A percentile compares a stretch with the other conserved stretches of the same genome.
Evolutionary conservation across 2,113 vertebrate species (phyloP).

Genomic region (Lophotis ruficrista): DNA sequence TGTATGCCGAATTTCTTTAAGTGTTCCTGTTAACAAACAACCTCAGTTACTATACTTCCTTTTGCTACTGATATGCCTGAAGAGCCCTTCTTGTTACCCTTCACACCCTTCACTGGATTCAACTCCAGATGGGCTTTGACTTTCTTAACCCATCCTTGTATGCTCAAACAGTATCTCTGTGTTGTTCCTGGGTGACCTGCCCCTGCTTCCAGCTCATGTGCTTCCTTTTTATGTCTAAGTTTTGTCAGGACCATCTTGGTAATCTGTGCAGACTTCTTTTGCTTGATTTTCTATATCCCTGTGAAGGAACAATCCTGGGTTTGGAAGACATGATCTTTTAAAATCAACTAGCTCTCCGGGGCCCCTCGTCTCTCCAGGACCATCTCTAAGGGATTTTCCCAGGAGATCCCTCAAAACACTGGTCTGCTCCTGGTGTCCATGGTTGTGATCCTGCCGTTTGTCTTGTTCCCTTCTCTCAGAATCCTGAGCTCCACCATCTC

Average conservation of each 20-base stretch:
- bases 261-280: not conserved
- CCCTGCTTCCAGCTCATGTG: not conserved
- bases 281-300: not conserved
- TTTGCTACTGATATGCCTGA: not conserved
- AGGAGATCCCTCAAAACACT: not conserved
- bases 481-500: not conserved
- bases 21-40: not conserved
- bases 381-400: not conserved
- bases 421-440: not conserved
- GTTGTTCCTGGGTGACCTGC: not conserved
- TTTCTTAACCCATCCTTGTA: not conserved
- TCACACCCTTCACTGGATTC: not conserved
- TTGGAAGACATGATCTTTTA: not conserved
- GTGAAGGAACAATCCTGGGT: not conserved
- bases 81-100: not conserved
- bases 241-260: not conserved
- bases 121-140: not conserved
- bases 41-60: not conserved
- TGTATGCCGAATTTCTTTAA: not conserved
- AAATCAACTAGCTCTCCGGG: not conserved
- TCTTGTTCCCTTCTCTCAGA: not conserved
- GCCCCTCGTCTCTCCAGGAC: not conserved
- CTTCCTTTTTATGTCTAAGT: not conserved
- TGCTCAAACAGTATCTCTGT: not conserved
- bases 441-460: not conserved